Evolutionary conservation across 2,113 vertebrate species (phyloP).

Genomic region (Austrofundulus limnaeus): DNA sequence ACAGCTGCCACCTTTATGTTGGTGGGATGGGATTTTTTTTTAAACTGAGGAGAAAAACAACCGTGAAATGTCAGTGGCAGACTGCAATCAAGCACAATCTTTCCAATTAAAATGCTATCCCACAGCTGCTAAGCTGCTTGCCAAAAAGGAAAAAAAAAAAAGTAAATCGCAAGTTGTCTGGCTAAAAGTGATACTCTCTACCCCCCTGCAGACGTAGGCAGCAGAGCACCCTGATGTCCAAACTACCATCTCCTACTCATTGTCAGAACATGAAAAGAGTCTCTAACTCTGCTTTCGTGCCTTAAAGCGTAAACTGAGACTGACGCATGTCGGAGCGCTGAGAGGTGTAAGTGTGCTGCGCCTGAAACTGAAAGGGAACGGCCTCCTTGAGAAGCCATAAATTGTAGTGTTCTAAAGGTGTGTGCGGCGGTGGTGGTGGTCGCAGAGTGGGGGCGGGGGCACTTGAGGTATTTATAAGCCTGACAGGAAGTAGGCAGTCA

Average conservation of each 20-base stretch:
- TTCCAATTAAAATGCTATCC: slow-evolving; percentile 38
- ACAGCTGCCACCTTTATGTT: no score
- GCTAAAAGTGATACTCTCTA: slow-evolving; percentile 24
- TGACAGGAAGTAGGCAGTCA: slow-evolving; percentile 30
- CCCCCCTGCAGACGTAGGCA: slow-evolving; percentile 35
- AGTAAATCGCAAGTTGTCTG: slow-evolving; percentile 3
- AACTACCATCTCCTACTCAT: slow-evolving; percentile 54
- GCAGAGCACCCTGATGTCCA: slow-evolving; percentile 13
- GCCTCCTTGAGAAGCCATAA: slow-evolving; percentile 33
- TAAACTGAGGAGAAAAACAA: slow-evolving; percentile 27
- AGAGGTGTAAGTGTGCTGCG: slow-evolving; percentile 24
- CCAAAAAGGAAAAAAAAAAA: slow-evolving; percentile 20
- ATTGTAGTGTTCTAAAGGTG: slow-evolving; percentile 25
- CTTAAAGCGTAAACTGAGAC: slow-evolving; percentile 1
- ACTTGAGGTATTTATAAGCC: slow-evolving; percentile 14
- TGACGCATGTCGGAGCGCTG: slow-evolving; percentile 21
- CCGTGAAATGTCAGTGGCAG: slow-evolving; percentile 20
- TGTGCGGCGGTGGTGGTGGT: no score
- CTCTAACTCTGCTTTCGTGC: slow-evolving; percentile 6
- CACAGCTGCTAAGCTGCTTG: slow-evolving; percentile 16
- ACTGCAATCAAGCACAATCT: slow-evolving; percentile 41
- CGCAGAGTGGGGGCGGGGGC: slow-evolving; percentile 37
- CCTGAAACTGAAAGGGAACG: slow-evolving; percentile 39
- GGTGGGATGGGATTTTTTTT: slow-evolving; percentile 9
- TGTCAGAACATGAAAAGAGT: slow-evolving; percentile 48